Evolutionary conservation across 2,113 vertebrate species (phyloP).

Genomic region (Castor canadensis): DNA sequence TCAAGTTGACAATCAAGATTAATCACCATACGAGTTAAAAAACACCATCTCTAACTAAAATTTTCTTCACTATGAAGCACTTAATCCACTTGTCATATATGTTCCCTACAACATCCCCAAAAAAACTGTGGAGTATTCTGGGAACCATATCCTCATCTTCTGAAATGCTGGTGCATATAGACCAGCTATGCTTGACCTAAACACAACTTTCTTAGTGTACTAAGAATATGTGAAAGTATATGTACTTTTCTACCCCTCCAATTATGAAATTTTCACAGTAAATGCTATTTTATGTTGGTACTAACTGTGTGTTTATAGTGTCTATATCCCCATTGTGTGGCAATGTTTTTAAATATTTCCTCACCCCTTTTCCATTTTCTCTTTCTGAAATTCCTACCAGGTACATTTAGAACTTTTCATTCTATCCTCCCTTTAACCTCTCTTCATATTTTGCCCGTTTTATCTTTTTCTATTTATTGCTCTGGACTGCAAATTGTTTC

Average conservation of each 20-base stretch:
- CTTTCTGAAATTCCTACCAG: neutral
- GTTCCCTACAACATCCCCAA: neutral
- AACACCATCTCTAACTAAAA: neutral
- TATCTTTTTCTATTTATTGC: neutral
- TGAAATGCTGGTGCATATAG: neutral
- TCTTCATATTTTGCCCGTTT: neutral
- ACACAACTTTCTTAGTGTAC: neutral
- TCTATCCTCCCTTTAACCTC: neutral
- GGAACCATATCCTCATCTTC: neutral
- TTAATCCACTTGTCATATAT: neutral
- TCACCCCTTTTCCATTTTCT: neutral
- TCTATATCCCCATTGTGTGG: neutral
- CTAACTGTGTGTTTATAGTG: neutral
- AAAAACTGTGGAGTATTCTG: neutral
- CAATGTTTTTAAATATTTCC: neutral
- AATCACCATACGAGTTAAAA: neutral
- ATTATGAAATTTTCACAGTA: neutral
- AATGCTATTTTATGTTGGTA: neutral
- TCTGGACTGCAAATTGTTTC: neutral
- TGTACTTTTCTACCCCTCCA: neutral
- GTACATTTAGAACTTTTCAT: neutral
- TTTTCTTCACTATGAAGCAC: neutral
- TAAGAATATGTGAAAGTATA: neutral
- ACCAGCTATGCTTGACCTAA: too few species aligned
- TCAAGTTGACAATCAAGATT: too few species aligned